A percentile compares a stretch with the other conserved stretches of the same genome.
Evolutionary conservation across 1,140 invertebrate species (phyloP).

Genomic region (Pogonus chalceus): DNA sequence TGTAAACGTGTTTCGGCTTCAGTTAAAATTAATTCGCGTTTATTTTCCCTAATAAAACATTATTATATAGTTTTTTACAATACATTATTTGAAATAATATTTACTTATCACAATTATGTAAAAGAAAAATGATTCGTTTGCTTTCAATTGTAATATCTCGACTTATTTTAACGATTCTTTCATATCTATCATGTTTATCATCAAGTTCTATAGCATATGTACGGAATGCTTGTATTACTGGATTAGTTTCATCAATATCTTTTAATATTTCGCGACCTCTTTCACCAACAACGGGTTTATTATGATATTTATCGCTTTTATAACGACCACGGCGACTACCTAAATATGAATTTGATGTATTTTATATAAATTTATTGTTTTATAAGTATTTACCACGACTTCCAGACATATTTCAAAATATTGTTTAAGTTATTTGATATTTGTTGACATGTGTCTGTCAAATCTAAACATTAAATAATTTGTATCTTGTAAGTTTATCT

Average conservation of each 20-base stretch:
- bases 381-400: background rate
- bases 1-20: slow-evolving; percentile 57
- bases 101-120: slow-evolving; percentile 58
- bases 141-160: slow-evolving; percentile 88
- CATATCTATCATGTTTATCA: slow-evolving; percentile 71
- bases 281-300: slow-evolving; percentile 23
- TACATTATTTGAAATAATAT: slow-evolving; percentile 5
- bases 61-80: background rate
- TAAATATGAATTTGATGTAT: background rate
- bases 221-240: slow-evolving; percentile 56
- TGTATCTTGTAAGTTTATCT: no score
- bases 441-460: no score
- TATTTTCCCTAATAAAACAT: slow-evolving; percentile 41
- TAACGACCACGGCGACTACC: background rate
- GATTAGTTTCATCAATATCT: slow-evolving; percentile 42
- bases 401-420: slow-evolving; percentile 5
- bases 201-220: slow-evolving; percentile 61
- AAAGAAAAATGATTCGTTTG: slow-evolving; percentile 78
- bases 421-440: no score
- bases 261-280: slow-evolving; percentile 25
- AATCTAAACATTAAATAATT: no score
- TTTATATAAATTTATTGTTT: background rate
- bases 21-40: slow-evolving; percentile 43
- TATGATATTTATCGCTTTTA: slow-evolving; percentile 3
- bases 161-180: slow-evolving; percentile 72